phyloP scores from a whole-genome alignment of 2,888 invertebrate species.

The Digitonthophagus gazella region DNA sequence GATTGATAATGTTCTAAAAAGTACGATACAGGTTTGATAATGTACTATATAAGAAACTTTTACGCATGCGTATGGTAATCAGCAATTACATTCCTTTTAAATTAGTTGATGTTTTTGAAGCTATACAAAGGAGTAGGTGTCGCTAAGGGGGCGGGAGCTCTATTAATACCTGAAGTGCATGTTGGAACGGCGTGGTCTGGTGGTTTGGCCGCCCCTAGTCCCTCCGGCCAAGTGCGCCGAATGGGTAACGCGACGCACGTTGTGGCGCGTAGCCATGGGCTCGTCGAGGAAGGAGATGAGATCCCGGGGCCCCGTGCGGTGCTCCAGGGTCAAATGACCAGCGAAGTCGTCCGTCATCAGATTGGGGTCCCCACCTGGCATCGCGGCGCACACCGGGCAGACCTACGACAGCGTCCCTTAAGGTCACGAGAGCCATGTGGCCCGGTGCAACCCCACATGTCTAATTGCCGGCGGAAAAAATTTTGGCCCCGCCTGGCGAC shows the following conservation, averaged over 20 bases:
- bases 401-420: conserved; percentile 61
- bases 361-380: conserved; percentile 96
- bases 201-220: conserved; percentile 43
- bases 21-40: no score
- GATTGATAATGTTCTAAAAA: no score
- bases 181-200: conserved; percentile 80
- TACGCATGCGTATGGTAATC: not conserved
- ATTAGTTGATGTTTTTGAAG: not conserved
- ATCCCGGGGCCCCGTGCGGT: conserved; percentile 78
- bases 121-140: not conserved
- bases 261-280: conserved; percentile 63
- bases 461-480: not conserved
- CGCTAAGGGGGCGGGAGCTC: no score
- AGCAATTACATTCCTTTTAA: not conserved
- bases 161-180: conserved; percentile 89
- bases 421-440: not conserved
- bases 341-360: conserved; percentile 97
- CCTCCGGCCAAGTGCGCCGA: conserved; percentile 48
- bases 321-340: conserved; percentile 92
- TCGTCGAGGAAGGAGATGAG: conserved; percentile 92
- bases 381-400: conserved; percentile 95
- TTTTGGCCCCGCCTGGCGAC: not conserved
- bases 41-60: no score
- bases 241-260: conserved; percentile 51
- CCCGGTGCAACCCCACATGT: not conserved